A percentile compares a stretch with the other conserved stretches of the same genome.
Evolutionary conservation across 2,797 vertebrate genomes (phyloP).

Genomic region (Ceryle rudis): DNA sequence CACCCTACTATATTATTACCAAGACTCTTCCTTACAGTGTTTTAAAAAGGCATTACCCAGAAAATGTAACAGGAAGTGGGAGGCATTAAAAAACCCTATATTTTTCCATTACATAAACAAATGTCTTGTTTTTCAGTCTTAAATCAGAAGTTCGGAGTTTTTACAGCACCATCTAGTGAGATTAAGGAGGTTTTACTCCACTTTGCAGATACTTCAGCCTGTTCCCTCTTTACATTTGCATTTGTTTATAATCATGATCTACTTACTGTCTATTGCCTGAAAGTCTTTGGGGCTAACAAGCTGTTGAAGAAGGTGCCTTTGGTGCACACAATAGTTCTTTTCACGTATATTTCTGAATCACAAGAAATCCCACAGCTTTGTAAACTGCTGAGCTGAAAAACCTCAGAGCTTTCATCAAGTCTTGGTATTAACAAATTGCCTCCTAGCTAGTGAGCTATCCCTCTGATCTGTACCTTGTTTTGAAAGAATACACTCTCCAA

Average conservation of each 20-base stretch:
- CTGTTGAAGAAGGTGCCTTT: not conserved
- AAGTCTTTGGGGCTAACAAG: not conserved
- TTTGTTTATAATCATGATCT: not conserved
- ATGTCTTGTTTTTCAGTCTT: not conserved
- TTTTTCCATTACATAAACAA: slow-evolving; percentile 21
- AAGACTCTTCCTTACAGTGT: not conserved
- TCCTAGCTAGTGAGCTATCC: not conserved
- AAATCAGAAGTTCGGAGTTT: slow-evolving; percentile 9
- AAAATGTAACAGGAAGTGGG: not conserved
- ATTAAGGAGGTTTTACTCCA: not conserved
- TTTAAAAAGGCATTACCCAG: not conserved
- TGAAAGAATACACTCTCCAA: not conserved
- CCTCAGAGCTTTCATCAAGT: not conserved
- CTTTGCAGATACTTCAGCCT: not conserved
- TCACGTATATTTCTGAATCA: not conserved
- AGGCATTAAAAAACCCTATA: not conserved
- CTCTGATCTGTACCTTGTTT: slow-evolving; percentile 16
- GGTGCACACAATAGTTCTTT: not conserved
- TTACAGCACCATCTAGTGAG: slow-evolving; percentile 70
- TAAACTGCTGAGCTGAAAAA: not conserved
- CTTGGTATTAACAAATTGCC: not conserved
- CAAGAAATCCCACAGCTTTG: not conserved
- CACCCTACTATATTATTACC: not conserved
- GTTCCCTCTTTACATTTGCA: not conserved
- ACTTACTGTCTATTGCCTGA: not conserved